These are phyloP conservation scores for Grantiella picta DNA, from an alignment of 2,113 vertebrate genomes.

Conservation along the genomic window DNA sequence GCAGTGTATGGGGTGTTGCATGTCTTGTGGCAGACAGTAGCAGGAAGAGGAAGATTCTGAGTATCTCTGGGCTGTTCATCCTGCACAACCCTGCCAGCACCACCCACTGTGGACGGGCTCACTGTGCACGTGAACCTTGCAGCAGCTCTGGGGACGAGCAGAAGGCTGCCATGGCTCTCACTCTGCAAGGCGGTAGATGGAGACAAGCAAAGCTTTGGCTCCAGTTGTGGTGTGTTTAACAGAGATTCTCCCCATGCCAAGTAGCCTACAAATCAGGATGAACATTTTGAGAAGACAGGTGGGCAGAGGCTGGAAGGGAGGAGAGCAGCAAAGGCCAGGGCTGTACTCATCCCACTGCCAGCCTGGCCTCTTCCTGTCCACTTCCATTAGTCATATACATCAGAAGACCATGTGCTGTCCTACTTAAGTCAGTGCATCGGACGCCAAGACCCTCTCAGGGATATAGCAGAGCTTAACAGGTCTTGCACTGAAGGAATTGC, in stretches of 20 bases:
- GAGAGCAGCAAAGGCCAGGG: background rate
- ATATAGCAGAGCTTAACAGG: background rate
- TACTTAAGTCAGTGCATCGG: background rate
- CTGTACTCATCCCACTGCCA: background rate
- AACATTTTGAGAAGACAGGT: background rate
- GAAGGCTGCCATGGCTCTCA: background rate
- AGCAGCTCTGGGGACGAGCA: background rate
- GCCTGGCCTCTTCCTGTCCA: background rate
- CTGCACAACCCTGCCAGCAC: background rate
- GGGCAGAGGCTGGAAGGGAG: background rate
- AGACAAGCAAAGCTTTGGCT: background rate
- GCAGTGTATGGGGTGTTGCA: background rate
- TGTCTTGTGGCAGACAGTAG: background rate
- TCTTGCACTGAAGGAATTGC: background rate
- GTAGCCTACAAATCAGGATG: background rate
- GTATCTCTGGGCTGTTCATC: background rate
- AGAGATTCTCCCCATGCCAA: background rate
- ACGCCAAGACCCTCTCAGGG: background rate
- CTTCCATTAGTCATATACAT: background rate
- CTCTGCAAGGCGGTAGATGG: background rate
- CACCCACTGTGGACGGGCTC: background rate
- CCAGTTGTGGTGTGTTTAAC: background rate
- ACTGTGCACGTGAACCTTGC: background rate
- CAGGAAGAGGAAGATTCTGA: background rate
- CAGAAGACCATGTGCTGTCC: background rate